Percentiles rank a stretch among this genome's conserved stretches.
Conservation (phyloP, 2,113 vertebrate genomes). For the Struthidea cinerea region DNA sequence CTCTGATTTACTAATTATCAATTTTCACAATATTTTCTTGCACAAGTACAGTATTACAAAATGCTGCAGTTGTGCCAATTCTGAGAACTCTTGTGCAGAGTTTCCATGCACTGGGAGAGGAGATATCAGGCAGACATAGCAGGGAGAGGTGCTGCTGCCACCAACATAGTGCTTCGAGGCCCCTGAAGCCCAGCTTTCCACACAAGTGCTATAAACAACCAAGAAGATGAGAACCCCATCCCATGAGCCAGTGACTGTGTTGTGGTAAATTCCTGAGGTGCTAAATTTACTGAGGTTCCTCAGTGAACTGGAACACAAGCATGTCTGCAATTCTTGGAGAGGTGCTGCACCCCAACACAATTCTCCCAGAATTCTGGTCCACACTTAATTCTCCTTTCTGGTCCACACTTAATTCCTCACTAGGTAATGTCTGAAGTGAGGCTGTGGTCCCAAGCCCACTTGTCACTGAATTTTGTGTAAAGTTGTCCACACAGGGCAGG, state of each 20-base stretch:
- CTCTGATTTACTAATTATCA: neutral
- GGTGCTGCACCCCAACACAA: neutral
- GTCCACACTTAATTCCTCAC: neutral
- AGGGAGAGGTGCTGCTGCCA: neutral
- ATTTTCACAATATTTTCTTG: neutral
- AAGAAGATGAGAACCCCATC: neutral
- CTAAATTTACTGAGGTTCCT: neutral
- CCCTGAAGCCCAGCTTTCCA: neutral
- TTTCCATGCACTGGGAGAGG: neutral
- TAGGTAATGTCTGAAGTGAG: neutral
- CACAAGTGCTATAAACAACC: rapidly evolving
- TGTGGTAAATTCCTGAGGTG: neutral
- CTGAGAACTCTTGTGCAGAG: neutral
- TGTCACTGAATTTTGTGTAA: neutral
- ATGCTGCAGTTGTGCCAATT: neutral
- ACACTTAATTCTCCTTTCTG: neutral
- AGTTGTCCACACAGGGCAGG: neutral
- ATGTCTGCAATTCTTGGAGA: neutral
- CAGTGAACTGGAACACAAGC: neutral
- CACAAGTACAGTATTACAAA: neutral
- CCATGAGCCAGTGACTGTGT: neutral
- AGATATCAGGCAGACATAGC: neutral
- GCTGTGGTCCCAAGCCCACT: neutral
- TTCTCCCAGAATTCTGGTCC: neutral
- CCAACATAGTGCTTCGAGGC: neutral